Evolutionary conservation across 2,113 vertebrate genomes (phyloP), one percentile per base, ranked within the genome.

Genomic region (Eidolon helvum): DNA sequence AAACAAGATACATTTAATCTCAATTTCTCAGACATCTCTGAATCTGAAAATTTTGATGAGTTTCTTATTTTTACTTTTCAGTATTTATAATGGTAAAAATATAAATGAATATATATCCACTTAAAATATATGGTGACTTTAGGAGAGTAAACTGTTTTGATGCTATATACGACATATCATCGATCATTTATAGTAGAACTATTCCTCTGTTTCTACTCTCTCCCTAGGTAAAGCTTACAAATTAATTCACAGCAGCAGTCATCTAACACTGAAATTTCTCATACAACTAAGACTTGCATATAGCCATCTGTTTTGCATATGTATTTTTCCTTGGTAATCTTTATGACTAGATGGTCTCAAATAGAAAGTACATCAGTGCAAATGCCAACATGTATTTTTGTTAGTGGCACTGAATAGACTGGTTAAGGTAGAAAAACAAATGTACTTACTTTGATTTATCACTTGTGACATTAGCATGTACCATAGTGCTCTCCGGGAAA

Each of bases 391-490:
- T 98, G 96, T 96, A 98, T 98, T 98, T 98, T 97, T 98, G 97
- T 97, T 98, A 95, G 96, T 97, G 96, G 87, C 91, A 87, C 74
- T 94, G 96, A 87, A 87, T 97, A 98, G 98, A 97, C 98, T 98
- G 97, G 98, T 96, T 98, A 94, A 98, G 97, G 98, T 94, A 98
- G 98, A 97, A 98, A 98, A 98, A 98, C 97, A 98, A 98, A 98
- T 98, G 98, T 98, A 97, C 96, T 98, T 98, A 97, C 98, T 98
- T 98, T 98, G 98, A 99, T 99, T 99, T 98, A 98, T 98, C 97
- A 96, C 97, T 98, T 98, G 97, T 99, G 98, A 98, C 98, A 98
- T 98, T 97, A 98, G 95, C 97, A 71, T 98, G 98, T 96, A 96
- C 97, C 97, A 97, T 98, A 84, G 90, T 14, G 90, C 97, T 98